Percentiles rank a stretch among this genome's conserved stretches.
Conservation (phyloP, 1,140 invertebrate genomes). For the Oscheius sp. region DNA sequence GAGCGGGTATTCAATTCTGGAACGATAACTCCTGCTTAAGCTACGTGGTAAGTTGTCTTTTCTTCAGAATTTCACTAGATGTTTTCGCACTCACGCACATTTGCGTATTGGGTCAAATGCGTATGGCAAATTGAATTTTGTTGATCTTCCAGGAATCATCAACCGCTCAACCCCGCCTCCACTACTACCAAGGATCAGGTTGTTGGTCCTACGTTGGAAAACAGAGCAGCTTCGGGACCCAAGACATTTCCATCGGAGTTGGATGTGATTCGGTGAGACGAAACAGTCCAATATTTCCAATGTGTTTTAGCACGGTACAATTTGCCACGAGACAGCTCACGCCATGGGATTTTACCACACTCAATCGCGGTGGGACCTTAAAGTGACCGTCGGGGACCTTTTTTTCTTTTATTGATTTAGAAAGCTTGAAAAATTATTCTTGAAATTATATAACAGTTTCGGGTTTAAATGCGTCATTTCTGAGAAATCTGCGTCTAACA, state of each 20-base stretch:
- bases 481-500: no score
- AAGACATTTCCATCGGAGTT: not conserved
- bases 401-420: no score
- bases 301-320: not conserved
- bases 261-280: not conserved
- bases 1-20: not conserved
- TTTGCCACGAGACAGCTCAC: conserved; percentile 30
- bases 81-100: no score
- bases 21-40: not conserved
- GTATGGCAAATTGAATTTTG: no score
- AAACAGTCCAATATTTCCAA: not conserved
- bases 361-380: no score
- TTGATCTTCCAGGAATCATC: not conserved
- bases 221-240: not conserved
- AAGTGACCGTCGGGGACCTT: no score
- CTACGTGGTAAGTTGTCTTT: not conserved
- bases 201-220: not conserved
- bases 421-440: no score
- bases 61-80: no score
- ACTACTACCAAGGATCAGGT: not conserved
- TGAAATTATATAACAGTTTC: no score
- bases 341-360: conserved; percentile 35
- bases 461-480: no score
- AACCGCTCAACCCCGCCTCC: not conserved
- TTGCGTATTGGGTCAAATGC: no score